Percentiles rank a stretch among this genome's conserved stretches.
phyloP scores from a whole-genome alignment of 2,797 vertebrate species.

The Nyctalus aviator region DNA sequence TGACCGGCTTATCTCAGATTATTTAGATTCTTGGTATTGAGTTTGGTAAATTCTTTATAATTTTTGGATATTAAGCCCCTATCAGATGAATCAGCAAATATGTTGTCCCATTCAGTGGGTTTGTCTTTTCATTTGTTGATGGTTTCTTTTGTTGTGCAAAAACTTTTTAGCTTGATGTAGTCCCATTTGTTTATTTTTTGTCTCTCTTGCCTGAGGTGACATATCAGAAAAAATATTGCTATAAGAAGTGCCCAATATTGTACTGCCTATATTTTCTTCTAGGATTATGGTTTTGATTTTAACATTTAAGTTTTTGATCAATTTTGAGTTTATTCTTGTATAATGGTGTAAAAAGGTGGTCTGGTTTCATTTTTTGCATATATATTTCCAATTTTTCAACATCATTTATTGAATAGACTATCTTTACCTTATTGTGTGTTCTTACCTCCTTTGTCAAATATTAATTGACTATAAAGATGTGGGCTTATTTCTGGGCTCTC shows the following conservation, averaged over 20 bases:
- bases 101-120: neutral
- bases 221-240: neutral
- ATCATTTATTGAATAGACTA: neutral
- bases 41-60: neutral
- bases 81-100: neutral
- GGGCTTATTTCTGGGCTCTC: neutral
- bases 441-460: neutral
- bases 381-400: neutral
- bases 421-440: neutral
- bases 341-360: neutral
- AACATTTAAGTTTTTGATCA: neutral
- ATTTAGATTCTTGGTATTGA: neutral
- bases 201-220: neutral
- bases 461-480: neutral
- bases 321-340: neutral
- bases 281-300: neutral
- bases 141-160: neutral
- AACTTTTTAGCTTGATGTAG: neutral
- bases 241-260: neutral
- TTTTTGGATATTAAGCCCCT: neutral
- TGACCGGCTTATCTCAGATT: neutral
- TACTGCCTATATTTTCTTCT: neutral
- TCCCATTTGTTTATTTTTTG: neutral
- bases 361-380: neutral
- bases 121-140: neutral